Evolutionary conservation across 2,888 invertebrate species (phyloP), one percentile per base, ranked within the genome.

Genomic region (Mythimna lalbum): DNA sequence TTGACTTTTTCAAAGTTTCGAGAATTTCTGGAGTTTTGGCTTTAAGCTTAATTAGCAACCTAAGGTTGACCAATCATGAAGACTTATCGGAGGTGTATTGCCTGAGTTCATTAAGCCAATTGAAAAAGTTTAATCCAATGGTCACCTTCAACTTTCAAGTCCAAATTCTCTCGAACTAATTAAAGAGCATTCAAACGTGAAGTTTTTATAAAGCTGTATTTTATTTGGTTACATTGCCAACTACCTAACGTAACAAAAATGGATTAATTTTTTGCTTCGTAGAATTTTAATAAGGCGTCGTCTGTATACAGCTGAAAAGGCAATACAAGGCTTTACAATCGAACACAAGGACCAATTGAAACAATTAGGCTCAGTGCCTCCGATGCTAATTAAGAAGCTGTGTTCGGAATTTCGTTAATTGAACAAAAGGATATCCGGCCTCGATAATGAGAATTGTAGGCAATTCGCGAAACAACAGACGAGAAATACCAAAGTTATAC

Each of bases 361-460:
- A 70, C 70, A 80, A 82, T 69, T 76, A 76, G 27, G 21, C 14
- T 66, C 63, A 79, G 73, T 66, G 47, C 68, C 76, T 55, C 61
- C 52, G 73, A 80, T 63, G 73, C 63, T 47, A 73, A 83, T 69
- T 77, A 70, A 65, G 65, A 50, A 64, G 31, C 39, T 27, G 55
- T 72, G 69, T 74, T 71, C 67, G 64, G 67, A 72, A 77, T 79
- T 73, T 70, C 57, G 59, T 66, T 82, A 79, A 70, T 79, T 82
- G 61, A 70, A 80, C 80, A 76, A 80, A 66, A 66, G 67, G 72
- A 69, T 82, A 76, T 68, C 67, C 59, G 66, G 63, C 59, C 59
- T 36, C 56, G 10, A 63, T 65, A 74, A 70, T 78, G 63, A 68
- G 65, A 70, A 70, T 71, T 70, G 53, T 57, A 50, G 43, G 52